Conservation (phyloP, 2,888 invertebrate species). For the Machimus rusticus region DNA sequence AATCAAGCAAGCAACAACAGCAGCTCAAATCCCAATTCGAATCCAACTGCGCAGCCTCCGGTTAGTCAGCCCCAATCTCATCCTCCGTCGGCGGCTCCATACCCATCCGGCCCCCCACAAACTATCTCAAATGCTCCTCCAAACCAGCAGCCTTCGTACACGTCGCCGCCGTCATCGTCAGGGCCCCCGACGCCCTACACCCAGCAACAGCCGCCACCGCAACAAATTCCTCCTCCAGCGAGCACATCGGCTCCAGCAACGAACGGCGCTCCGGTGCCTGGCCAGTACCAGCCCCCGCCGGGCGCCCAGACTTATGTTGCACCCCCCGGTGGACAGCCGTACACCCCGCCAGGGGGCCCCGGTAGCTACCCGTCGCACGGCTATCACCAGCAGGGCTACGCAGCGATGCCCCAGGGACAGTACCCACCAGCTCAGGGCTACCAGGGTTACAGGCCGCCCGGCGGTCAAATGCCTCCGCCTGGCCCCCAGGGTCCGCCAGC, state of each 20-base stretch:
- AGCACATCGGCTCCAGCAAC: constrained; percentile 54
- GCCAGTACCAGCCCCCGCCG: constrained; percentile 61
- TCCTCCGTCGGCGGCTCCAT: constrained; percentile 54
- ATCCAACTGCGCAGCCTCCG: constrained; percentile 45
- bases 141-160: constrained; percentile 59
- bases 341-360: constrained; percentile 57
- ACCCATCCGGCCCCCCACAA: constrained; percentile 55
- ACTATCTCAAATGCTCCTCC: constrained; percentile 46
- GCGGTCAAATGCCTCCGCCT: constrained; percentile 67
- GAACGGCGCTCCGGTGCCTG: constrained; percentile 61
- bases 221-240: constrained; percentile 61
- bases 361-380: constrained; percentile 66
- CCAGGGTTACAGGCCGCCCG: constrained; percentile 71
- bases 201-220: constrained; percentile 55
- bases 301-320: constrained; percentile 59
- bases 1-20: constrained; percentile 46
- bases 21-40: constrained; percentile 35
- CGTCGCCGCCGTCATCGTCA: constrained; percentile 56
- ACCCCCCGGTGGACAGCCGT: constrained; percentile 57
- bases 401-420: constrained; percentile 67
- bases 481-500: constrained; percentile 78
- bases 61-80: constrained; percentile 54
- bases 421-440: constrained; percentile 72
- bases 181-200: constrained; percentile 56
- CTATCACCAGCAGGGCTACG: constrained; percentile 69